Conservation (phyloP, 2,797 vertebrate genomes). For the Molossus molossus region DNA sequence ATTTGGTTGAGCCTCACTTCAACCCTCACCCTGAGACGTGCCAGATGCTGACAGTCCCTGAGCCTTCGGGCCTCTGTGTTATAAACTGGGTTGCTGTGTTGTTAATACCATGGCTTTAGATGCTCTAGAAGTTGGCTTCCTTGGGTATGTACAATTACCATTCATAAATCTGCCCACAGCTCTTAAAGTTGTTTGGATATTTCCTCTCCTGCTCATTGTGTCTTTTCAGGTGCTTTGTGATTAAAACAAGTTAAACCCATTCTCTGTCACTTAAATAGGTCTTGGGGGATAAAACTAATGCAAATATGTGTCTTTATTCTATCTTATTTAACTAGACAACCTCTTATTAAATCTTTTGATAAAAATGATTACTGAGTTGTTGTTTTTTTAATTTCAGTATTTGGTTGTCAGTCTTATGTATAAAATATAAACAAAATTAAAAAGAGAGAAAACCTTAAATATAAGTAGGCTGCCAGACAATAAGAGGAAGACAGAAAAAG, state of each 20-base stretch:
- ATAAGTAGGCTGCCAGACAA: background rate
- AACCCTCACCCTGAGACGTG: background rate
- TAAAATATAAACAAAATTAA: background rate
- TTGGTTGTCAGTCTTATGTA: background rate
- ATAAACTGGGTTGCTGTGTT: background rate
- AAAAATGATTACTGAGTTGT: background rate
- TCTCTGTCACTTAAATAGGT: background rate
- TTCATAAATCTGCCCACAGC: background rate
- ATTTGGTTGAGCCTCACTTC: background rate
- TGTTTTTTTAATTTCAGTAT: background rate
- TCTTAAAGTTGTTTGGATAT: background rate
- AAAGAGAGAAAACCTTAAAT: slow-evolving; percentile 31
- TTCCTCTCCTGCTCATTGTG: background rate
- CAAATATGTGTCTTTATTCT: background rate
- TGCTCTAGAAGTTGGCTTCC: background rate
- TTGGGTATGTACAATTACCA: background rate
- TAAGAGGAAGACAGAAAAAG: background rate
- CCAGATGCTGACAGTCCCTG: background rate
- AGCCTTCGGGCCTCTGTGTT: background rate
- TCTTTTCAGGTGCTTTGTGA: background rate
- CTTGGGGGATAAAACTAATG: background rate
- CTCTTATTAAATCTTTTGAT: background rate
- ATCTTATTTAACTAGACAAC: background rate
- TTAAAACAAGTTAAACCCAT: background rate
- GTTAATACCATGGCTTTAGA: background rate